A percentile compares a stretch with the other conserved stretches of the same genome.
Evolutionary conservation across 64 coral and sea anemone species (phyloP).

Genomic region (Actinia equina): DNA sequence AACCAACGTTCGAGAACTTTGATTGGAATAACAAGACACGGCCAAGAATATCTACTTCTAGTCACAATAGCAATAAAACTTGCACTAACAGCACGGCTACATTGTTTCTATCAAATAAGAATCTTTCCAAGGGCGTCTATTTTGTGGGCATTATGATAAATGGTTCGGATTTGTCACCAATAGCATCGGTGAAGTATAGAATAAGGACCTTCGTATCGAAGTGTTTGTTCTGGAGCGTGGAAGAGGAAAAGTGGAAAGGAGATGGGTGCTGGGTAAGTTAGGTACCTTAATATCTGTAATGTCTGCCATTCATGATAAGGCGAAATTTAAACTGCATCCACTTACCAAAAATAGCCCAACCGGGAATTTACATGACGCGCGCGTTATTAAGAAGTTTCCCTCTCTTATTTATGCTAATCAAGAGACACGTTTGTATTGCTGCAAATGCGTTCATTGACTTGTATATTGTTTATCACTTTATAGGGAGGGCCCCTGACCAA

Average conservation of each 20-base stretch:
- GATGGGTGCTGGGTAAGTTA: conserved; percentile 66
- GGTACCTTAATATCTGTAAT: no score
- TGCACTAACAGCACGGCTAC: neutral
- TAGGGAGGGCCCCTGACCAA: conserved; percentile 68
- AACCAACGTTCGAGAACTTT: conserved; percentile 40
- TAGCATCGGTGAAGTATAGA: conserved; percentile 12
- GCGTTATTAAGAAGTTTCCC: no score
- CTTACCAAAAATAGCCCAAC: no score
- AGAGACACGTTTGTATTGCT: no score
- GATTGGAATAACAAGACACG: conserved; percentile 31
- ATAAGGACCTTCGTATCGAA: conserved; percentile 59
- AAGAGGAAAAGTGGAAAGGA: conserved; percentile 51
- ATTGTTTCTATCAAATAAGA: conserved; percentile 55
- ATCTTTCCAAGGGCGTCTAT: conserved; percentile 16
- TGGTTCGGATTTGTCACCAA: neutral
- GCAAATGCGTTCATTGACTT: no score
- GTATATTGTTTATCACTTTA: neutral
- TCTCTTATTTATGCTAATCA: no score
- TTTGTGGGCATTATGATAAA: conserved; percentile 38
- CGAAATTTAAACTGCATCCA: no score
- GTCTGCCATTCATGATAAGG: no score
- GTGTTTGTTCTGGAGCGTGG: conserved; percentile 72
- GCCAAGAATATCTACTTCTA: neutral
- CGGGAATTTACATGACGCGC: no score
- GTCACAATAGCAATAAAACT: neutral